Base-by-base conservation (phyloP, 2,113 vertebrate genomes). In the Fregetta grallaria region DNA sequence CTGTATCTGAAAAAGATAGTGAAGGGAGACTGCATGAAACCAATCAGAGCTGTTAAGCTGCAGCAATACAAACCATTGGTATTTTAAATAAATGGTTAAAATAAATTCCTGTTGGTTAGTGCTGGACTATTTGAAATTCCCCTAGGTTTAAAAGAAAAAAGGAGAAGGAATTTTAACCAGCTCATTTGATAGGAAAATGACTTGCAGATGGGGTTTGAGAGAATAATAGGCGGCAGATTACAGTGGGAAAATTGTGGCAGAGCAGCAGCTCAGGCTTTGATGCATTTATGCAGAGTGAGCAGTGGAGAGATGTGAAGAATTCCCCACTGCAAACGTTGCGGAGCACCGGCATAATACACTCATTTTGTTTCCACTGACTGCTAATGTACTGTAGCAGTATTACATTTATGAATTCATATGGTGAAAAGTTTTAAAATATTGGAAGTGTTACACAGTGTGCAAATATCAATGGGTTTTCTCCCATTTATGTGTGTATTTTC, bases 21-120 rank as follows among this genome's bases (percentile, higher is more conserved):
- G 52, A 75, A 58, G 47, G 40, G 58, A 79, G 32, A 22, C n/a
- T 79, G 34, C 7, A 3, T 10, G 66, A 91, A 90, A 88, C 63
- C 56, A 25, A 38, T 58, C 42, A 16, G 71, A 93, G 79, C 87
- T 85, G 40, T 77, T 88, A 81, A 92, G 61, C 56, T 79, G 70
- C 75, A 88, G 58, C 70, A 44, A 40, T 72, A 53, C 13, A 63
- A 95, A 45, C n/a, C 3, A 5, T 27, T 53, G 63, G 40, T 83
- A 36, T 93, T 93, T 95, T 88, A 95, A 94, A 94, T 81, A 74
- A 87, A 81, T 20, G 45, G 58, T 85, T 88, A 61, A n/a, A 88
- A 72, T 89, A 75, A 79, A 79, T 93, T 83, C 58, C 40, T 79
- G 10, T 61, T 2, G 0, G 62, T 89, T 93, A 90, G 45, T 50